Conservation (phyloP, 2,797 vertebrate genomes). For the Acrossocheilus fasciatus region DNA sequence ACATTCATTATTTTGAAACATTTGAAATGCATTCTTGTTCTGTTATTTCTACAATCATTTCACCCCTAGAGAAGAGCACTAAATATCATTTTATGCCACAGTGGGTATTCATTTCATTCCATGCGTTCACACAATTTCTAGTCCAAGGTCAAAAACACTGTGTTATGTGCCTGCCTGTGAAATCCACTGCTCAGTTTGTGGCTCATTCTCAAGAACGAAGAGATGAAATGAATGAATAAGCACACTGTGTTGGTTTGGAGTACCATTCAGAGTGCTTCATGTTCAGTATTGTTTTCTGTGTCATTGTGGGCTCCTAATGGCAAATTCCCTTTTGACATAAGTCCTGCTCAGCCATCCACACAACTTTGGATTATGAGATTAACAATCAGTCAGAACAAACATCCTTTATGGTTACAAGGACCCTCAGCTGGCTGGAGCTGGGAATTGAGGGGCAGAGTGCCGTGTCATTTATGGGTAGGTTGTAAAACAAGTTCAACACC, state of each 20-base stretch:
- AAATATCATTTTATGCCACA: conserved; percentile 2
- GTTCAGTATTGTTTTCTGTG: conserved; percentile 3
- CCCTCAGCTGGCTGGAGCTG: not conserved
- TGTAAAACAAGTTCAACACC: conserved; percentile 5
- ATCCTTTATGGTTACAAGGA: not conserved
- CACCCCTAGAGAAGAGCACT: not conserved
- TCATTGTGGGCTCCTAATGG: conserved; percentile 5
- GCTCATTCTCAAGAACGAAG: conserved; percentile 25
- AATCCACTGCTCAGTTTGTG: conserved; percentile 16
- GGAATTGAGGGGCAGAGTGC: not conserved
- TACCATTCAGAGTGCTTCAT: conserved; percentile 15
- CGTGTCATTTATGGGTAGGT: not conserved
- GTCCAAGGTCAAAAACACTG: conserved; percentile 21
- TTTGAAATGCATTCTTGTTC: not conserved
- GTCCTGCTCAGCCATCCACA: not conserved
- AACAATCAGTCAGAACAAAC: conserved; percentile 22
- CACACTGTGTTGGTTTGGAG: not conserved
- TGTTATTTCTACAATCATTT: not conserved
- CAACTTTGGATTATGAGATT: not conserved
- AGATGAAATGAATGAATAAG: conserved; percentile 27
- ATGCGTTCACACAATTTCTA: conserved; percentile 8
- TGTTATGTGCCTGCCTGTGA: conserved; percentile 11
- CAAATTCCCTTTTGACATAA: conserved; percentile 2
- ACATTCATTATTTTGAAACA: conserved; percentile 2
- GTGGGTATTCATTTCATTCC: conserved; percentile 20